Conservation (phyloP, 2,113 vertebrate species). For the Dasyurus viverrinus region DNA sequence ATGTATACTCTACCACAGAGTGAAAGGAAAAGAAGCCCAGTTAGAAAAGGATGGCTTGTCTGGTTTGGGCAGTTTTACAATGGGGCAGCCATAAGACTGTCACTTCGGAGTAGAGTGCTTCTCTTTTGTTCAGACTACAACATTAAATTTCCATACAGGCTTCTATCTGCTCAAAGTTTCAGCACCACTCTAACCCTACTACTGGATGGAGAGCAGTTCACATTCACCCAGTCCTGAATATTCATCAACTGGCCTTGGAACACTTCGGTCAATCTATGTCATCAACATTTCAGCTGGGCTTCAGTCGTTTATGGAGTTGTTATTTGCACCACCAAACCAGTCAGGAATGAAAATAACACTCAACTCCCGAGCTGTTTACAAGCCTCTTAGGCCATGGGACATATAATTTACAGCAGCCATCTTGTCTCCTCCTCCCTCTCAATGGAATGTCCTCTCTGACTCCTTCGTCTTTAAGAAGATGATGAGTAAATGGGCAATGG, state of each 20-base stretch:
- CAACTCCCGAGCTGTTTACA: constrained; percentile 71
- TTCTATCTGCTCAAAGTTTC: constrained; percentile 21
- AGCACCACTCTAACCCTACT: background rate
- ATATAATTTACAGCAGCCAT: constrained; percentile 75
- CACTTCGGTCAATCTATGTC: constrained; percentile 18
- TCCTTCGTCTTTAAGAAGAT: constrained; percentile 52
- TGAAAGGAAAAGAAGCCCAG: background rate
- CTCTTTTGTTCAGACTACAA: constrained; percentile 48
- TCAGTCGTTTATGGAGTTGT: constrained; percentile 62
- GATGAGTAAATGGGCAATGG: constrained; percentile 58
- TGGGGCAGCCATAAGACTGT: background rate
- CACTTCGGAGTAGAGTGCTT: constrained; percentile 18
- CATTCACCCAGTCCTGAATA: constrained; percentile 35
- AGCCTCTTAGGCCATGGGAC: constrained; percentile 69
- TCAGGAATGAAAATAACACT: constrained; percentile 80
- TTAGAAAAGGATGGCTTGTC: background rate
- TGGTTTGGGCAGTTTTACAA: constrained; percentile 7
- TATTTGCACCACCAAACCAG: constrained; percentile 66
- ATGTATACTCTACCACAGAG: background rate
- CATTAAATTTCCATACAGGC: constrained; percentile 37
- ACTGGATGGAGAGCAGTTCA: constrained; percentile 1
- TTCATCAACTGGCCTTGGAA: background rate
- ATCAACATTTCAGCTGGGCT: constrained; percentile 54
- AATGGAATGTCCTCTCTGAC: constrained; percentile 62
- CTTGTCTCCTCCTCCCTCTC: constrained; percentile 70